Evolutionary conservation across 2,113 vertebrate species (phyloP).

Genomic region (Orthonyx spaldingii): DNA sequence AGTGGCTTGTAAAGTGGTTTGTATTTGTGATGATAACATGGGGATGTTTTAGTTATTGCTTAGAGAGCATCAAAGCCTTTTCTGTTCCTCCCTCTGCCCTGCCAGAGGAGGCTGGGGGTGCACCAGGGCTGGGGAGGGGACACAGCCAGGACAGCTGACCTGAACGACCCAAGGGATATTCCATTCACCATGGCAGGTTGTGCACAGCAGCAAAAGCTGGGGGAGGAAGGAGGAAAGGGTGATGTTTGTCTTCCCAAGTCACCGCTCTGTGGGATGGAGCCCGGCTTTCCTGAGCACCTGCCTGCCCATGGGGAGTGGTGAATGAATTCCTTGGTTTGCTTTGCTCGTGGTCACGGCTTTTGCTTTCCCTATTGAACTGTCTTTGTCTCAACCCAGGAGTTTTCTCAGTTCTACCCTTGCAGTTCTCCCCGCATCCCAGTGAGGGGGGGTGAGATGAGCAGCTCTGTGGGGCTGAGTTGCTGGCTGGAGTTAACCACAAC

Average conservation of each 20-base stretch:
- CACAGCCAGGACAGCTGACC: not conserved
- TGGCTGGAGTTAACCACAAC: not conserved
- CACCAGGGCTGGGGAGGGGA: not conserved
- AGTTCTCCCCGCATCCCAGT: not conserved
- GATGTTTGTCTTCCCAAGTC: not conserved
- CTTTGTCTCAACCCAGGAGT: not conserved
- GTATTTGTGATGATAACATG: not conserved
- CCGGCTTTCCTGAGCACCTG: not conserved
- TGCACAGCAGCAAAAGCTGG: not conserved
- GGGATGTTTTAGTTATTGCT: not conserved
- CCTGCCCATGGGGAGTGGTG: not conserved
- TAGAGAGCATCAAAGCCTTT: not conserved
- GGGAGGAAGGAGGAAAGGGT: not conserved
- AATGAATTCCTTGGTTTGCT: not conserved
- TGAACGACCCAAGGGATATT: not conserved
- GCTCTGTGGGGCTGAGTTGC: not conserved
- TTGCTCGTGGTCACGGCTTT: not conserved
- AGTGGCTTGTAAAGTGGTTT: not conserved
- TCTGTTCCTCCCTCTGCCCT: not conserved
- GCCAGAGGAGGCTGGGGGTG: not conserved
- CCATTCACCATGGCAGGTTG: rapidly evolving
- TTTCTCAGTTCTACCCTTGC: not conserved
- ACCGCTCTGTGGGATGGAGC: rapidly evolving
- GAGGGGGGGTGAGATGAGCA: rapidly evolving
- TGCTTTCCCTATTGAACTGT: not conserved